Conservation (phyloP, 1,140 invertebrate genomes). For the Hycleus phaleratus region DNA sequence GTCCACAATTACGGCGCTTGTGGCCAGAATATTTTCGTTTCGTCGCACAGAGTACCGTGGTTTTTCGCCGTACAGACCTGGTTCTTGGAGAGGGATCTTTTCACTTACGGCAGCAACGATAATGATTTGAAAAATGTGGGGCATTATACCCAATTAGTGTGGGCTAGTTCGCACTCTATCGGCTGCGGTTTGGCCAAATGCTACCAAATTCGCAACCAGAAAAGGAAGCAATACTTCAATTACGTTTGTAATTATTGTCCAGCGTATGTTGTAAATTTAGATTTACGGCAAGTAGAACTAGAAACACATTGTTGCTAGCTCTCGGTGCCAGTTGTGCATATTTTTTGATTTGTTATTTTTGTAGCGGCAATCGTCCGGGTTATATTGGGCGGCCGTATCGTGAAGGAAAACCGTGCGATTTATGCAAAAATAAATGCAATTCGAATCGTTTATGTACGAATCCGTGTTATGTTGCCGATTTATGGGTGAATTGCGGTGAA, state of each 20-base stretch:
- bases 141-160: slow-evolving; percentile 79
- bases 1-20: slow-evolving; percentile 62
- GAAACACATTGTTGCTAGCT: neutral
- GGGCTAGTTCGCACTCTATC: slow-evolving; percentile 68
- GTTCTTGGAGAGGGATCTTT: slow-evolving; percentile 68
- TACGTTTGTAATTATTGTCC: slow-evolving; percentile 87
- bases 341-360: slow-evolving; percentile 33
- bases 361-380: slow-evolving; percentile 61
- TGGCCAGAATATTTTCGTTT: slow-evolving; percentile 77
- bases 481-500: slow-evolving; percentile 65
- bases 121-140: slow-evolving; percentile 60
- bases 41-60: slow-evolving; percentile 74
- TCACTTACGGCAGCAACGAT: slow-evolving; percentile 57
- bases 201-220: slow-evolving; percentile 40
- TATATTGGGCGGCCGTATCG: slow-evolving; percentile 58
- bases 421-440: slow-evolving; percentile 57
- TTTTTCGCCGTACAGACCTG: slow-evolving; percentile 74
- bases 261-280: slow-evolving; percentile 52
- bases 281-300: no score
- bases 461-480: slow-evolving; percentile 58
- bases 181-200: slow-evolving; percentile 72
- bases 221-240: slow-evolving; percentile 60
- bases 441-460: slow-evolving; percentile 64
- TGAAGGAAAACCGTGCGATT: slow-evolving; percentile 53
- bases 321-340: neutral